phyloP scores from a whole-genome alignment of 1,140 invertebrate genomes.

The Oryctes rhinoceros region DNA sequence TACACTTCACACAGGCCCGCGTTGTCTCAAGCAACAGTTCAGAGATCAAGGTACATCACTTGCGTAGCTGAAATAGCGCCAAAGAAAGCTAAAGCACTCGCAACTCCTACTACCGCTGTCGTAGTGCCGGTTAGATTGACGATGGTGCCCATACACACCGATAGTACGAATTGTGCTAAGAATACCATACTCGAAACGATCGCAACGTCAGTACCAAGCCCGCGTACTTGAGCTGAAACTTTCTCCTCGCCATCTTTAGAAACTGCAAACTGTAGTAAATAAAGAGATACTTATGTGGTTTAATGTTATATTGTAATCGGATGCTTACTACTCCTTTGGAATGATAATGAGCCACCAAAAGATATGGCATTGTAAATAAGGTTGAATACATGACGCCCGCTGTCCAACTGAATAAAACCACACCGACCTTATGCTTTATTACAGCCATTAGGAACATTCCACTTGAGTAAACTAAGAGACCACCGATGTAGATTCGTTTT shows the following conservation, averaged over 20 bases:
- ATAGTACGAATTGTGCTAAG: slow-evolving; percentile 90
- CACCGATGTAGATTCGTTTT: slow-evolving; percentile 86
- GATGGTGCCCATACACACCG: slow-evolving; percentile 85
- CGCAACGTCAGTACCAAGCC: slow-evolving; percentile 92
- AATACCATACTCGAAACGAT: slow-evolving; percentile 96
- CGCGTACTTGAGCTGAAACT: slow-evolving; percentile 69
- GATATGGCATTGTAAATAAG: slow-evolving; percentile 95
- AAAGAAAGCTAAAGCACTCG: slow-evolving; percentile 82
- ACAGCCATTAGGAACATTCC: slow-evolving; percentile 92
- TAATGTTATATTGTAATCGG: neutral
- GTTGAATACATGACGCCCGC: slow-evolving; percentile 98
- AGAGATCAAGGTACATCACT: slow-evolving; percentile 89
- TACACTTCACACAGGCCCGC: neutral
- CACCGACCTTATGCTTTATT: slow-evolving; percentile 78
- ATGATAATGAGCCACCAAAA: slow-evolving; percentile 93
- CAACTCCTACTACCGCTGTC: slow-evolving; percentile 84
- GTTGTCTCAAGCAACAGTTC: slow-evolving; percentile 51
- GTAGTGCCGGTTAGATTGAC: slow-evolving; percentile 84
- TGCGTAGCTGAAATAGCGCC: slow-evolving; percentile 85
- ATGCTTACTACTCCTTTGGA: slow-evolving; percentile 80
- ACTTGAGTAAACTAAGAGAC: slow-evolving; percentile 86
- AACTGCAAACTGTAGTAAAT: slow-evolving; percentile 29
- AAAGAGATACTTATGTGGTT: neutral
- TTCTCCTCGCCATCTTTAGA: slow-evolving; percentile 41
- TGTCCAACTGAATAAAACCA: slow-evolving; percentile 88